Evolutionary conservation across 2,888 invertebrate species (phyloP), one percentile per base, ranked within the genome.

Genomic region (Prenolepis imparis): DNA sequence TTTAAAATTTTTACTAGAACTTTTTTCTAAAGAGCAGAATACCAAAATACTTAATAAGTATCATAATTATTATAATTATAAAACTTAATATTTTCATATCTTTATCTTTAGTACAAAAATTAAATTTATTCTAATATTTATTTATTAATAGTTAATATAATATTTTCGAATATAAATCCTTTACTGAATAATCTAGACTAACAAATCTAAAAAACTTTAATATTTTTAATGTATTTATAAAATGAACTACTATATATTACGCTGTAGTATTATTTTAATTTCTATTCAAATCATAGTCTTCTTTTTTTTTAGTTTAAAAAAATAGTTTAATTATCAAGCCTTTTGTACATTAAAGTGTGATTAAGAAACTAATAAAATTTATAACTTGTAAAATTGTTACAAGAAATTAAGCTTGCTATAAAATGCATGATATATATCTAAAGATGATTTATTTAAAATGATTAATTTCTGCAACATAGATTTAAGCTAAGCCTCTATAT

Each of bases 201-300:
- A n/a, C 41, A 41, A 41, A 41, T 41, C 3, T 11, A 41, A 5
- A 48, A 44, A 48, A 15, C 21, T 15, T 24, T 24, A 15, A 57
- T 24, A 24, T 24, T 57, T 57, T 12, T 48, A 48, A 18, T 44
- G 18, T 52, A n/a, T 52, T 52, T 52, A 36, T 36, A 52, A 52
- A 52, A 52, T n/a, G 8, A 52, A 6, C n/a, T 52, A n/a, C 52
- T 52, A 52, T 52, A 52, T 52, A 52, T 52, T 48, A 8, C 5
- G 6, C 5, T 48, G 48, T 1, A 48, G 21, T 5, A 52, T 67
- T 15, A 68, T 77, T 57, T 48, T n/a, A 81, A 66, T 5, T 44
- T 1, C 39, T 52, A 72, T 57, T n/a, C 28, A n/a, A 48, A 59
- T 28, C 5, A 15, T 28, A 3, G 44, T 18, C 12, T 44, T 15